phyloP scores from a whole-genome alignment of 2,797 vertebrate genomes.

The Artibeus jamaicensis region DNA sequence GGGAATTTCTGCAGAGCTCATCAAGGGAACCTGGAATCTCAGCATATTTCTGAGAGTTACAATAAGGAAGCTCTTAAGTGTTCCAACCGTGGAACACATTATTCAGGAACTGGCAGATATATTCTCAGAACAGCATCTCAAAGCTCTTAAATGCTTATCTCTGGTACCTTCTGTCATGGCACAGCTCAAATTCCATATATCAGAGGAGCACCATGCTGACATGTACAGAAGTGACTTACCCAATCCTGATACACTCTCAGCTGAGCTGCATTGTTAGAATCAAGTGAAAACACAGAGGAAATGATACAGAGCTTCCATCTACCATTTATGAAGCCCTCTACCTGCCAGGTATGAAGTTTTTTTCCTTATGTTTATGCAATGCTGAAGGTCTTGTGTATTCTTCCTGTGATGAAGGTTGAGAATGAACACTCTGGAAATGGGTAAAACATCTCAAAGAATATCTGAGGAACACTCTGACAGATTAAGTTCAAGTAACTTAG shows the following conservation, averaged over 20 bases:
- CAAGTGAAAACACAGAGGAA: constrained; percentile 95
- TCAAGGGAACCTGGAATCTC: constrained; percentile 82
- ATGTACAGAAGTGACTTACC: constrained; percentile 92
- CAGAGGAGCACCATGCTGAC: constrained; percentile 90
- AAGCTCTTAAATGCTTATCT: constrained; percentile 90
- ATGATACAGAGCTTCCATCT: constrained; percentile 90
- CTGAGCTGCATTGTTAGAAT: constrained; percentile 98
- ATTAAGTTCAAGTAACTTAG: constrained; percentile 90
- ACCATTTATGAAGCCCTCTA: constrained; percentile 92
- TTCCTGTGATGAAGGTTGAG: constrained; percentile 89
- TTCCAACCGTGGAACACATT: constrained; percentile 88
- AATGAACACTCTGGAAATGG: constrained; percentile 84
- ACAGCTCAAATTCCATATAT: constrained; percentile 90
- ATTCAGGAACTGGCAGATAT: constrained; percentile 90
- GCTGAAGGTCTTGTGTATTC: constrained; percentile 89
- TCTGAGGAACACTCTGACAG: constrained; percentile 87
- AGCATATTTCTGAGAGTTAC: constrained; percentile 88
- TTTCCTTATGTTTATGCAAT: constrained; percentile 93
- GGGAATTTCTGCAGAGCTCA: constrained; percentile 88
- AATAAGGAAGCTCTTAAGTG: constrained; percentile 91
- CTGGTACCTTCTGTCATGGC: constrained; percentile 93
- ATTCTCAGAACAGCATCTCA: constrained; percentile 92
- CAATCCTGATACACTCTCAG: constrained; percentile 90
- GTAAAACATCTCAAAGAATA: constrained; percentile 87
- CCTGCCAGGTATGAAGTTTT: constrained; percentile 92